Evolutionary conservation across 2,797 vertebrate species (phyloP).

Genomic region (Crenuchus spilurus): DNA sequence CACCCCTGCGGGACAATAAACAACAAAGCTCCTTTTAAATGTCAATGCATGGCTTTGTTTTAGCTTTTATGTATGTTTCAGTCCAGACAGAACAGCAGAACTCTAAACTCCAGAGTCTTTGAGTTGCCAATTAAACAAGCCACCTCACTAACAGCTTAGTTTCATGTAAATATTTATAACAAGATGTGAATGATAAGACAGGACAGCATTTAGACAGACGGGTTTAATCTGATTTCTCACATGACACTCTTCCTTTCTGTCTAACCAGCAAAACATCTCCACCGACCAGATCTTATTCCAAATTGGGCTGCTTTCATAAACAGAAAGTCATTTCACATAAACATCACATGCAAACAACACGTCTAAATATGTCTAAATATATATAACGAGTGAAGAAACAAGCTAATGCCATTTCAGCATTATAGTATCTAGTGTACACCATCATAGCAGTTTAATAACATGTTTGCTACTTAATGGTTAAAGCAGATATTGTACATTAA

Average conservation of each 20-base stretch:
- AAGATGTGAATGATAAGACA: background rate
- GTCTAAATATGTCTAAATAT: background rate
- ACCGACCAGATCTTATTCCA: background rate
- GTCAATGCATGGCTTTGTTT: background rate
- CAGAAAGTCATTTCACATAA: background rate
- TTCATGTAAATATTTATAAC: background rate
- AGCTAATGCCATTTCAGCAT: background rate
- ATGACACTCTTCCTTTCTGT: background rate
- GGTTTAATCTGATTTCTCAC: background rate
- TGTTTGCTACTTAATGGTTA: background rate
- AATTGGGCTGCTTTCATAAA: background rate
- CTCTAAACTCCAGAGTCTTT: background rate
- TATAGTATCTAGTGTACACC: background rate
- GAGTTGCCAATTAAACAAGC: background rate
- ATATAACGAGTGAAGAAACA: background rate
- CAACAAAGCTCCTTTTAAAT: background rate
- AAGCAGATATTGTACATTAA: background rate
- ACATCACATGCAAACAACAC: background rate
- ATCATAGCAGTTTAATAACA: background rate
- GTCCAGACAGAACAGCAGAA: background rate
- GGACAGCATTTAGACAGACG: background rate
- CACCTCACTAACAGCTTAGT: background rate
- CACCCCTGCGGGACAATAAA: slow-evolving; percentile 76
- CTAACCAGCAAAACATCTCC: background rate
- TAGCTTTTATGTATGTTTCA: background rate